Base-by-base conservation (phyloP, 2,888 invertebrate species). In the Xiphydria camelus region DNA sequence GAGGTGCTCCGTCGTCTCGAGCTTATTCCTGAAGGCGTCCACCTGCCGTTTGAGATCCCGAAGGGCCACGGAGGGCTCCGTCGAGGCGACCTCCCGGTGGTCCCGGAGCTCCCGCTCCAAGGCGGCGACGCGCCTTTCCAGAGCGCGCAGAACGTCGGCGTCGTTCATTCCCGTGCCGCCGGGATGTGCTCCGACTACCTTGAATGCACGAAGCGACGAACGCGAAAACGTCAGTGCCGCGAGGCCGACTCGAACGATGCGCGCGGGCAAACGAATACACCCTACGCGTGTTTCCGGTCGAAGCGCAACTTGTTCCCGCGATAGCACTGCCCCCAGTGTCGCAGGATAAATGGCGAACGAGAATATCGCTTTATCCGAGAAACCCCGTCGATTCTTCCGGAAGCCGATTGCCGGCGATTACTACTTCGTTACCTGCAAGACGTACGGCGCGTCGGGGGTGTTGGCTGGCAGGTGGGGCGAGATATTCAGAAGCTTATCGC, bases 401-500 rank as follows among this genome's bases (percentile, higher is more conserved):
- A n/a, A n/a, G n/a, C n/a, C n/a, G n/a, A n/a, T n/a, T n/a, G n/a
- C n/a, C n/a, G n/a, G n/a, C n/a, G n/a, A n/a, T n/a, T n/a, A n/a
- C n/a, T n/a, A n/a, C n/a, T n/a, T n/a, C n/a, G n/a, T 75, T 47
- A 82, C 79, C 69, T 81, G 78, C 34, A 82, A 77, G 52, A 76
- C 70, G 67, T 83, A 83, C 7, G 82, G 79, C 31, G 77, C 76
- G 45, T 80, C 78, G 18, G 80, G 77, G 17, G 80, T 78, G 68
- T 85, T 85, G 34, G 79, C 76, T 51, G 78, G 77, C 50, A 85
- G 76, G 54, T 79, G 77, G 14, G 80, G 77, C 45, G 82, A 83
- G 64, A 85, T 84, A 75, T 84, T 84, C 63, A 84, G 70, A 51
- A 85, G 76, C 64, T 81, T 82, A 37, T 84, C 84, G 46, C 80